Conservation (phyloP, 2,113 vertebrate species). For the Salvelinus namaycush region DNA sequence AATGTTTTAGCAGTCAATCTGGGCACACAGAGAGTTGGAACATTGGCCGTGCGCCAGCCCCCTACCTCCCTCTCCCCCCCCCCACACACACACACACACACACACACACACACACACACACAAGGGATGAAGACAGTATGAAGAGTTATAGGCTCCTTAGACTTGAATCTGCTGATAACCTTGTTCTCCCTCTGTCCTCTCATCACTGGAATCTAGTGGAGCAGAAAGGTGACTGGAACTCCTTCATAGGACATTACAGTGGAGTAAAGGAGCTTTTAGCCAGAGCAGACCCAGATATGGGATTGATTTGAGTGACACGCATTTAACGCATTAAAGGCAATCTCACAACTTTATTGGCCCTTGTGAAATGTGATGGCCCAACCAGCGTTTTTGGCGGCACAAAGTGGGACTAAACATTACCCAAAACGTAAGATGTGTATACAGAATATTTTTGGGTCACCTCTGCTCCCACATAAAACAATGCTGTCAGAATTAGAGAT, state of each 20-base stretch:
- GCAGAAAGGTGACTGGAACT: conserved; percentile 58
- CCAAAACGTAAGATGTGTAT: conserved; percentile 25
- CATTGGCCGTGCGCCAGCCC: conserved; percentile 39
- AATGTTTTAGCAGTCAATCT: conserved; percentile 30
- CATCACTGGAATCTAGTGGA: conserved; percentile 52
- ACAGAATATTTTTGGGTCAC: conserved; percentile 8
- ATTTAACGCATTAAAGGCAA: neutral
- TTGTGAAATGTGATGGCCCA: neutral
- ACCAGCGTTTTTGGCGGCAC: neutral
- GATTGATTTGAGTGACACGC: neutral
- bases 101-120: neutral
- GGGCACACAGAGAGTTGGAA: conserved; percentile 39
- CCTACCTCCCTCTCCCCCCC: neutral
- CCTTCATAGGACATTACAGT: neutral
- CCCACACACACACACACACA: too few species aligned
- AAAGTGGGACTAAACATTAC: conserved; percentile 14
- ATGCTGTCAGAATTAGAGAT: conserved; percentile 19
- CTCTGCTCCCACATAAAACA: conserved; percentile 7
- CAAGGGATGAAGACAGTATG: conserved; percentile 14
- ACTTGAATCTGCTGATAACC: conserved; percentile 28
- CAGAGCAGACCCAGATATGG: neutral
- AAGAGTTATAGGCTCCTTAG: conserved; percentile 10
- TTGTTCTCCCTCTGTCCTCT: conserved; percentile 23
- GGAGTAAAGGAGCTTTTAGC: neutral
- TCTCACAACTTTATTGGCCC: neutral